Evolutionary conservation across 2,888 invertebrate species (phyloP), one percentile per base, ranked within the genome.

Genomic region (Cerceris rybyensis): DNA sequence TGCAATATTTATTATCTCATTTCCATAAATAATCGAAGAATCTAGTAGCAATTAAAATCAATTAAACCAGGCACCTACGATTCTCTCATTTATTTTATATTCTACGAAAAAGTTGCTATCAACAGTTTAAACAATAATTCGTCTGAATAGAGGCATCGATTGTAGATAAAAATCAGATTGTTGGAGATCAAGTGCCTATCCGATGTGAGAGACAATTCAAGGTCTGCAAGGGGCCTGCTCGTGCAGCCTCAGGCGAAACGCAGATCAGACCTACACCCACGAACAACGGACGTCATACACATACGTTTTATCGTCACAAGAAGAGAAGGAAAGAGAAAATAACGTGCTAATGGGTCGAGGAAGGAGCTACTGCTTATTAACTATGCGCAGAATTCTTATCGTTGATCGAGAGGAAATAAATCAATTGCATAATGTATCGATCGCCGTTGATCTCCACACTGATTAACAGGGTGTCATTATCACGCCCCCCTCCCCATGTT

Each of bases 221-320:
- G 84, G 84, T 78, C 75, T 70, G 65, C 71, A 55, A 84, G 82
- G 66, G 82, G 75, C 81, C 83, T 61, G 83, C 49, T 70, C 74
- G 71, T 14, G 46, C 42, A 66, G 76, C 70, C 71, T 66, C 61
- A 57, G 65, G 71, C 76, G 28, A 28, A 28, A 28, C 28, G 28
- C 66, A 68, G 49, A 57, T 59, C 65, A 28, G 73, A 49, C 65
- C 70, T 70, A 84, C 82, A 73, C 72, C 75, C 71, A 80, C 73
- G 63, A 66, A 11, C 61, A 76, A 69, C 78, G 73, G 58, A 70
- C 60, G 52, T 63, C 69, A 64, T 70, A 63, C 74, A 76, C 68
- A 71, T 74, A 73, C 71, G 81, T 75, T 28, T 28, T 28, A 28
- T 28, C 80, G 61, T 64, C n/a, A 8, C 9, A 46, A 50, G 58